A percentile compares a stretch with the other conserved stretches of the same genome.
Conservation (phyloP, 2,888 invertebrate species). For the Drosophila phalerata region DNA sequence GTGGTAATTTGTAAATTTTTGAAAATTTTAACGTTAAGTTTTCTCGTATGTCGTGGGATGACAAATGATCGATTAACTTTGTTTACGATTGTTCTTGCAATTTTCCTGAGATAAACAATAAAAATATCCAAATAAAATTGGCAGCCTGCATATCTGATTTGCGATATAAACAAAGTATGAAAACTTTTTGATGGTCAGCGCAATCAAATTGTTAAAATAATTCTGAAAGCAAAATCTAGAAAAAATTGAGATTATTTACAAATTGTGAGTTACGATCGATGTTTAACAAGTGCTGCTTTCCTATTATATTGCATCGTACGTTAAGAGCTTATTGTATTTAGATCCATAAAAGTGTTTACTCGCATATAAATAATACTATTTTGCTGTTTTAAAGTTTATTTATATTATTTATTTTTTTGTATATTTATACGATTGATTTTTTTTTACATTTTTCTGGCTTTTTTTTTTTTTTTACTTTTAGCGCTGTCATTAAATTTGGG, state of each 20-base stretch:
- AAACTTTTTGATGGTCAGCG: constrained; percentile 3
- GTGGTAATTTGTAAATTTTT: constrained; percentile 24
- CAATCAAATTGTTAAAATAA: constrained; percentile 26
- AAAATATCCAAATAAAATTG: constrained; percentile 1
- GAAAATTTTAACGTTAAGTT: not conserved
- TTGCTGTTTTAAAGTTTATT: constrained; percentile 35
- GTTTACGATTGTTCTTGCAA: constrained; percentile 8
- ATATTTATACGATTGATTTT: constrained; percentile 41
- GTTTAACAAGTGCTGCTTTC: constrained; percentile 23
- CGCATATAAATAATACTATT: constrained; percentile 54
- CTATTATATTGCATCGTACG: not conserved
- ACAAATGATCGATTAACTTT: constrained; percentile 17
- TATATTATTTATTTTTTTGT: constrained; percentile 29
- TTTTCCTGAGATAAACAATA: constrained; percentile 32
- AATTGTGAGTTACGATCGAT: constrained; percentile 31
- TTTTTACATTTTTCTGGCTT: constrained; percentile 31
- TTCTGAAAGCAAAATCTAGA: constrained; percentile 21
- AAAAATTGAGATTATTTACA: constrained; percentile 29
- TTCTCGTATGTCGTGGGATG: constrained; percentile 1
- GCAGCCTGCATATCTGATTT: not conserved
- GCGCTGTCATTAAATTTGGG: constrained; percentile 31
- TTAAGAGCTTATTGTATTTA: constrained; percentile 22
- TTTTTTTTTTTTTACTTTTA: constrained; percentile 28
- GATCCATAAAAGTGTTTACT: constrained; percentile 62
- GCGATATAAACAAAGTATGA: constrained; percentile 23